A percentile compares a stretch with the other conserved stretches of the same genome.
phyloP scores from a whole-genome alignment of 2,113 vertebrate species.

The Marcusenius ussheri region DNA sequence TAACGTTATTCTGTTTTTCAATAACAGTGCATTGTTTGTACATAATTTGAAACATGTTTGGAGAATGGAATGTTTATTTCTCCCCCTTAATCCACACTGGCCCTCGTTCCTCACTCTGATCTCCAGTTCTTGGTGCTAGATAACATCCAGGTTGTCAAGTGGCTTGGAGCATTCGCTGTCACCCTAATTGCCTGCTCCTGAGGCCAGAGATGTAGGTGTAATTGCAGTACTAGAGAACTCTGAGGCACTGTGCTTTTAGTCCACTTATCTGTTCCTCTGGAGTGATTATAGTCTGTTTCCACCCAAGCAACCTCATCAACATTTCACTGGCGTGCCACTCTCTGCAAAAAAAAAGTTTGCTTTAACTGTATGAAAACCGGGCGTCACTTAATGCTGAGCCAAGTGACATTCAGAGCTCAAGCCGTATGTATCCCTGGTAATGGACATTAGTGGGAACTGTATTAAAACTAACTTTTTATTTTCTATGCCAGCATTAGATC shows the following conservation, averaged over 20 bases:
- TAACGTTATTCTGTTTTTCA: slow-evolving; percentile 17
- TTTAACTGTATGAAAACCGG: neutral
- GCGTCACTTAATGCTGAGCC: no score
- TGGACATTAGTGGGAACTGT: neutral
- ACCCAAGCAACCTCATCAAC: slow-evolving; percentile 9
- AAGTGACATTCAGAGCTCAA: neutral
- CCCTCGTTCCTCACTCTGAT: neutral
- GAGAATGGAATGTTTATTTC: neutral
- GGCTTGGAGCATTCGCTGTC: slow-evolving; percentile 14
- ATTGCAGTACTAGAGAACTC: slow-evolving; percentile 24
- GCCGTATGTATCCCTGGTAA: no score
- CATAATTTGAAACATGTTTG: slow-evolving; percentile 1
- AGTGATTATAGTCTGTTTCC: slow-evolving; percentile 14
- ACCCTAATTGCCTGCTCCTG: slow-evolving; percentile 24
- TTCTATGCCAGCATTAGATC: neutral
- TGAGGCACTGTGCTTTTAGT: slow-evolving; percentile 15
- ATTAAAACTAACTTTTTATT: neutral
- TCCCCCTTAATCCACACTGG: slow-evolving; percentile 15
- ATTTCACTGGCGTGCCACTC: neutral
- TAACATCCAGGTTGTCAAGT: slow-evolving; percentile 12
- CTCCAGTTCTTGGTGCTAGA: slow-evolving; percentile 12
- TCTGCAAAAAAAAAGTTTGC: neutral
- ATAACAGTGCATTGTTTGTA: slow-evolving; percentile 27
- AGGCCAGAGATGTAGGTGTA: slow-evolving; percentile 26
- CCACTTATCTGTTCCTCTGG: slow-evolving; percentile 21